Base-by-base conservation (phyloP, 2,113 vertebrate genomes). In the Rhipidura dahli region DNA sequence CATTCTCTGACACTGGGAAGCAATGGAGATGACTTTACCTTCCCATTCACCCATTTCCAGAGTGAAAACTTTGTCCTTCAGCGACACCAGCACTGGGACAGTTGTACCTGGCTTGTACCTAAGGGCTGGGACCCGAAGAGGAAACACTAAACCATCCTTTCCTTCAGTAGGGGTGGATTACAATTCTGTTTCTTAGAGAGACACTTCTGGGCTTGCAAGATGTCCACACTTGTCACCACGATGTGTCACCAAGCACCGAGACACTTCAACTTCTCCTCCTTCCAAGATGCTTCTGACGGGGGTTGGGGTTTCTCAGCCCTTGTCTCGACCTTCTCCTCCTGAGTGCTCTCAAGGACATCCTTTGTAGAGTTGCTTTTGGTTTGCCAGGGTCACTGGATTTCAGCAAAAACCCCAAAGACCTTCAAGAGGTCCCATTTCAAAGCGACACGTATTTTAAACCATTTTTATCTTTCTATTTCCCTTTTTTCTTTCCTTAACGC, bases 71-170 rank as follows among this genome's bases (percentile, higher is more conserved):
- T 47, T 20, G 19, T 56, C 44, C 39, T 44, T 13, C 15, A 33
- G 35, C 20, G 76, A 77, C 84, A 65, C 19, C 76, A 49, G 28
- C 61, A 12, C 76, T 49, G 53, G 63, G 28, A 13, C 27, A 65
- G 15, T 11, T 56, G 53, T 18, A 16, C 50, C 11, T 1, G 8
- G 17, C 6, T 50, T 39, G 14, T 44, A 50, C 24, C 37, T 26
- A 6, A n/a, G 8, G 17, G 28, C 0, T 83, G 1, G 4, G 31
- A 11, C 45, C 64, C 21, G 5, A 26, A n/a, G 19, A 56, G 45
- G 42, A 65, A 40, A 53, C 10, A 11, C 11, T 44, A 69, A 64
- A 49, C 19, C 27, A 40, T 4, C 1, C 3, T 83, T 40, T 60
- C 13, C 49, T 80, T 69, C 68, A 42, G 31, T 0, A 57, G 27